Conservation (phyloP, 2,888 invertebrate species). For the Coelogynopora nodosa region DNA sequence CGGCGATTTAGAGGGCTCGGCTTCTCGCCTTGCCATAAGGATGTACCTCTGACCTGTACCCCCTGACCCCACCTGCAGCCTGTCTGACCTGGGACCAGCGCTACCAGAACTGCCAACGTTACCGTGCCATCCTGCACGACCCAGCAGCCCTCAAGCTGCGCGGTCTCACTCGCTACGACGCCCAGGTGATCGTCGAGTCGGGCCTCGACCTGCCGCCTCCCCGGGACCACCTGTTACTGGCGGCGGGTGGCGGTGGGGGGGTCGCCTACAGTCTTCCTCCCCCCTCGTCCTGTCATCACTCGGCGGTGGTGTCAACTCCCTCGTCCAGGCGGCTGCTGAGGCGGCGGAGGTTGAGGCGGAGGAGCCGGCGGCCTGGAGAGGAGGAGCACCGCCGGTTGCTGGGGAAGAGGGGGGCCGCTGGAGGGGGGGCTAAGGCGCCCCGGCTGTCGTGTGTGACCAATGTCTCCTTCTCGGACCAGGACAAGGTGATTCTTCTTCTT, state of each 20-base stretch:
- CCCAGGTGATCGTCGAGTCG: not conserved
- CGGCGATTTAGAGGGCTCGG: too few species aligned
- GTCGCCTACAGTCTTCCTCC: not conserved
- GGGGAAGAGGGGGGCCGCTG: not conserved
- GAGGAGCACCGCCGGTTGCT: not conserved
- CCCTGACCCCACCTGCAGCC: too few species aligned
- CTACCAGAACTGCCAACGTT: not conserved
- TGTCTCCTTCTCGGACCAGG: not conserved
- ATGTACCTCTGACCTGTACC: too few species aligned
- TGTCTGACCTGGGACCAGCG: slow-evolving; percentile 19
- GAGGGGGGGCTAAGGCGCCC: not conserved
- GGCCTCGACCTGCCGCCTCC: not conserved
- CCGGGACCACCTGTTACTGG: too few species aligned
- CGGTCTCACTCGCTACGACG: not conserved
- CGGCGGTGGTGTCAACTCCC: not conserved
- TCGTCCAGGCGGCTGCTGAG: not conserved
- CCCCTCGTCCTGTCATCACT: not conserved
- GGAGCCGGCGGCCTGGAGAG: not conserved
- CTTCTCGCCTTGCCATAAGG: too few species aligned
- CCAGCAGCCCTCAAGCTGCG: not conserved
- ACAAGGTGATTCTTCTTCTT: not conserved
- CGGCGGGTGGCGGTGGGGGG: not conserved
- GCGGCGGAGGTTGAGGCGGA: not conserved
- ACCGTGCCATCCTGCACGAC: not conserved
- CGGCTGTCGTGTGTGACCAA: not conserved